Evolutionary conservation across 2,888 invertebrate species (phyloP).

Genomic region (Gryllus longicercus): DNA sequence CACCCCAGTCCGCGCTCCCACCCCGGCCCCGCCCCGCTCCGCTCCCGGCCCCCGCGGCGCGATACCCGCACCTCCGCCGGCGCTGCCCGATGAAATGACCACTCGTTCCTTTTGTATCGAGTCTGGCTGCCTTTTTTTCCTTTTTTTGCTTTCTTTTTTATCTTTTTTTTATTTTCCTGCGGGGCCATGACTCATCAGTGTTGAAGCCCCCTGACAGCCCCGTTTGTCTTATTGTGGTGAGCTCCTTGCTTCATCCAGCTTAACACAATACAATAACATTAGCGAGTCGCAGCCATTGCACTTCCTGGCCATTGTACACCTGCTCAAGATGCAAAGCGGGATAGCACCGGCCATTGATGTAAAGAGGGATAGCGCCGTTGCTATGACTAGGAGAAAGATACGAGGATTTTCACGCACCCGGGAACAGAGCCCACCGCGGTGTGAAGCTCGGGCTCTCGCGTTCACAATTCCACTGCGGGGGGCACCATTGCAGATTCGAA

Average conservation of each 20-base stretch:
- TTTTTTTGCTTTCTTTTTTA: no score
- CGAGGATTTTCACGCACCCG: conserved; percentile 3
- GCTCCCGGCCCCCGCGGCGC: neutral
- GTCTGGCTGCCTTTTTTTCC: no score
- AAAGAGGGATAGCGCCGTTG: conserved; percentile 8
- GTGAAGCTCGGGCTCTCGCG: neutral
- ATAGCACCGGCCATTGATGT: neutral
- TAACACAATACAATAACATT: conserved; percentile 17
- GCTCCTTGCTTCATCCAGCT: conserved; percentile 17
- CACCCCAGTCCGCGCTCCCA: neutral
- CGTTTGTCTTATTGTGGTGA: conserved; percentile 17
- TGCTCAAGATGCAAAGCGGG: conserved; percentile 9
- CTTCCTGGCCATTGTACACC: conserved; percentile 9
- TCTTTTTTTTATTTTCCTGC: neutral
- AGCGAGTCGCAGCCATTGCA: conserved; percentile 2
- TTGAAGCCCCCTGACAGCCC: conserved; percentile 6
- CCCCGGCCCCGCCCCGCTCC: neutral
- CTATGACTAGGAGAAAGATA: neutral
- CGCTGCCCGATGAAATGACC: neutral
- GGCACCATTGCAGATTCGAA: no score
- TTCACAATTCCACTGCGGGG: no score
- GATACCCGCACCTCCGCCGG: neutral
- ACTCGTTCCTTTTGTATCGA: conserved; percentile 17
- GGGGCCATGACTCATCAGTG: conserved; percentile 17
- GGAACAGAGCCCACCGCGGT: neutral